A percentile compares a stretch with the other conserved stretches of the same genome.
These are phyloP conservation scores for Eilema griseolum DNA, from an alignment of 2,888 invertebrate genomes.

Conservation along the genomic window DNA sequence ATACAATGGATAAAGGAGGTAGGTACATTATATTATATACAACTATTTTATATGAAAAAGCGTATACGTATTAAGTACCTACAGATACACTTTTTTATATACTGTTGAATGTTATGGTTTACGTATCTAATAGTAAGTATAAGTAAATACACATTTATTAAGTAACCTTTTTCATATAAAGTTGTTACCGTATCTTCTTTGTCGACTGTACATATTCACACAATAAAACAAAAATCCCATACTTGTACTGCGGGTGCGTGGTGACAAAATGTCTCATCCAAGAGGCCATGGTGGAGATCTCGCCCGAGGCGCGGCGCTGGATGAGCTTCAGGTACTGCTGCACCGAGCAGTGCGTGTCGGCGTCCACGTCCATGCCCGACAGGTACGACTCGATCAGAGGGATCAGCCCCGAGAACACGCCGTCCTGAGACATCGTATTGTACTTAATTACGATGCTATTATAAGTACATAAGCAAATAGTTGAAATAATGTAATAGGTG, in stretches of 20 bases:
- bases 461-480: too few relatives aligned
- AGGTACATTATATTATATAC: too few relatives aligned
- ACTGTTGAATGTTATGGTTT: too few relatives aligned
- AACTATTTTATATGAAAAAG: too few relatives aligned
- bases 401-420: constrained; percentile 97
- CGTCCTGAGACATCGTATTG: constrained; percentile 85
- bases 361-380: constrained; percentile 98
- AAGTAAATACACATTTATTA: too few relatives aligned
- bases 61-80: too few relatives aligned
- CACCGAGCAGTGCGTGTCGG: constrained; percentile 98
- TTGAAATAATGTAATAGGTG: too few relatives aligned
- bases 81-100: too few relatives aligned
- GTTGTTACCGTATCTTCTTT: too few relatives aligned
- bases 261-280: constrained; percentile 97
- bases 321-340: constrained; percentile 98
- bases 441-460: neutral
- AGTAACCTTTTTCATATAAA: constrained; percentile 29
- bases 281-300: constrained; percentile 96
- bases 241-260: constrained; percentile 96
- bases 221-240: constrained; percentile 53
- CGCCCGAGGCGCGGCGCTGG: constrained; percentile 94
- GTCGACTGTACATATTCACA: neutral
- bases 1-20: too few relatives aligned
- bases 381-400: constrained; percentile 98
- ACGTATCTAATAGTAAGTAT: too few relatives aligned